Conservation (phyloP, 2,797 vertebrate species). For the Chlorospingus semifuscus region DNA sequence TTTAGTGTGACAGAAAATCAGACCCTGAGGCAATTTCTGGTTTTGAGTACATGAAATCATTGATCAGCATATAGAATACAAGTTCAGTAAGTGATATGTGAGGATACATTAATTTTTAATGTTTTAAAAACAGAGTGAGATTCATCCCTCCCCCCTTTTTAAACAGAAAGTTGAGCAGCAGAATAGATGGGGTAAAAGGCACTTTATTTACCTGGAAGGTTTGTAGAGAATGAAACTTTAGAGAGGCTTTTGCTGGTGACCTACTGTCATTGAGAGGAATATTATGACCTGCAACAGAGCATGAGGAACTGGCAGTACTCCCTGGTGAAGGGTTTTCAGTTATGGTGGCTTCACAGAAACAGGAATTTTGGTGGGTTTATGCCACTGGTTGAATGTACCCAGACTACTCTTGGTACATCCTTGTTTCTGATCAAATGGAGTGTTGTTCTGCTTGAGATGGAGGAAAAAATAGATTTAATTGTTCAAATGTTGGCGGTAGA, state of each 20-base stretch:
- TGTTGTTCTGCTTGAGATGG: not conserved
- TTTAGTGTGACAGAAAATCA: not conserved
- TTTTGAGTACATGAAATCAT: not conserved
- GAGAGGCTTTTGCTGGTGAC: not conserved
- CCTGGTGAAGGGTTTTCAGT: not conserved
- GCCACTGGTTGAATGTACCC: not conserved
- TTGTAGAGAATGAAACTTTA: not conserved
- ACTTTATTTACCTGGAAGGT: not conserved
- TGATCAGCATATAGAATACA: rapidly evolving
- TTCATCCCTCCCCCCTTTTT: not conserved
- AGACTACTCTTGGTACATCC: not conserved
- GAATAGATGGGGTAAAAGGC: rapidly evolving
- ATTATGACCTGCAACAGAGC: not conserved
- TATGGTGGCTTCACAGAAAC: not conserved
- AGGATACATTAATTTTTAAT: not conserved
- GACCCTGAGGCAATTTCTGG: not conserved
- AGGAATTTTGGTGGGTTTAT: not conserved
- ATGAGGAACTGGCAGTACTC: not conserved
- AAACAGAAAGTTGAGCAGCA: not conserved
- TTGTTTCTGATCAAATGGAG: not conserved
- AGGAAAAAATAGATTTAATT: not conserved
- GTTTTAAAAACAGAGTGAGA: not conserved
- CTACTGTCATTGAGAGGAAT: not conserved
- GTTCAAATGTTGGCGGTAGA: not conserved
- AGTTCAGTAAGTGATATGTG: not conserved